Conservation (phyloP, 2,888 invertebrate species). For the Dolichopus griseipennis region DNA sequence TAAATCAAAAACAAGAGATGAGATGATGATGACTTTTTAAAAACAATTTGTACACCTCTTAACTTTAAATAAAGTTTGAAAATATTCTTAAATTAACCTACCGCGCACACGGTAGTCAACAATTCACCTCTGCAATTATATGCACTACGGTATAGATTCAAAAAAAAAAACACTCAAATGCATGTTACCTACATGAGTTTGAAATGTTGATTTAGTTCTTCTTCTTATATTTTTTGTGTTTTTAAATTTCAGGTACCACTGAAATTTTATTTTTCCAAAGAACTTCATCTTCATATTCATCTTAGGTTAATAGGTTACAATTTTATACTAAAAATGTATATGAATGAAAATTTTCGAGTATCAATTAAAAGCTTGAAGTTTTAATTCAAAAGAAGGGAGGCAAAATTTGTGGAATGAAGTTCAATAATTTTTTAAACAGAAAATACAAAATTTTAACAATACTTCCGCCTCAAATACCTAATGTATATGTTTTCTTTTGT, state of each 20-base stretch:
- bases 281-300: too few relatives aligned
- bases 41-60: not conserved
- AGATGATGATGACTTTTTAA: not conserved
- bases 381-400: not conserved
- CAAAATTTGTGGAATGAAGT: not conserved
- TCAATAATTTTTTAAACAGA: not conserved
- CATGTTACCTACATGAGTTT: too few relatives aligned
- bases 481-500: too few relatives aligned
- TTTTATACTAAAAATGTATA: not conserved
- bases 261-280: too few relatives aligned
- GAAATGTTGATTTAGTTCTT: too few relatives aligned
- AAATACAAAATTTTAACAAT: not conserved
- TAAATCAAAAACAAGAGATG: not conserved
- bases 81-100: not conserved
- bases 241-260: too few relatives aligned
- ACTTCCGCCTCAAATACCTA: not conserved
- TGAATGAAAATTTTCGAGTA: not conserved
- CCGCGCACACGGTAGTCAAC: constrained; percentile 1
- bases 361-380: too few relatives aligned
- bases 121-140: not conserved
- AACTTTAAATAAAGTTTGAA: not conserved
- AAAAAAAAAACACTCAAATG: too few relatives aligned
- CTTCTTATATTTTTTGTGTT: too few relatives aligned
- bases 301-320: not conserved
- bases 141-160: too few relatives aligned